A percentile compares a stretch with the other conserved stretches of the same genome.
Evolutionary conservation across 2,888 invertebrate genomes (phyloP).

Genomic region (Selenia dentaria): DNA sequence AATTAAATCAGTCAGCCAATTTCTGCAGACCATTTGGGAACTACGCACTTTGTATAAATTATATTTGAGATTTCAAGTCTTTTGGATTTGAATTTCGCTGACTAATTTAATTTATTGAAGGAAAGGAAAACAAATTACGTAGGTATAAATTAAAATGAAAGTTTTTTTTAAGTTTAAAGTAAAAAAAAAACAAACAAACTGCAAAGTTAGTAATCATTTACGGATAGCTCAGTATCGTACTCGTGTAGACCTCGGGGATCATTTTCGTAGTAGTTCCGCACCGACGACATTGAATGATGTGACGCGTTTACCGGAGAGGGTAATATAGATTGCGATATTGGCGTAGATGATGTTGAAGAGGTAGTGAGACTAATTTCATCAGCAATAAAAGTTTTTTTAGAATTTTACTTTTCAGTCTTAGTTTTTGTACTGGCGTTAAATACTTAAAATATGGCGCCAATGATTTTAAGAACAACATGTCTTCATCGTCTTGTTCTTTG

Average conservation of each 20-base stretch:
- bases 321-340: constrained; percentile 21
- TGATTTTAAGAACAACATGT: too few species aligned
- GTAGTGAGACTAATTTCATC: constrained; percentile 20
- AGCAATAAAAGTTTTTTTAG: constrained; percentile 17
- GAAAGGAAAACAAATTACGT: constrained; percentile 22
- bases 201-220: constrained; percentile 22
- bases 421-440: too few species aligned
- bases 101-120: constrained; percentile 24
- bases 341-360: constrained; percentile 15
- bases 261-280: too few species aligned
- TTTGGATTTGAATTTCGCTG: constrained; percentile 23
- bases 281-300: constrained; percentile 22
- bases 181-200: constrained; percentile 22
- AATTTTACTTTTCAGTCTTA: too few species aligned
- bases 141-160: constrained; percentile 1
- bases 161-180: constrained; percentile 22
- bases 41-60: constrained; percentile 20
- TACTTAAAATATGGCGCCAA: too few species aligned
- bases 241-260: constrained; percentile 14
- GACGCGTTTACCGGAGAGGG: constrained; percentile 20
- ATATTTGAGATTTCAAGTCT: constrained; percentile 24
- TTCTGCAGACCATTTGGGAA: constrained; percentile 19
- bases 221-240: constrained; percentile 20
- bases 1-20: constrained; percentile 18
- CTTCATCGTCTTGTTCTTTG: too few species aligned